Evolutionary conservation across 2,113 vertebrate species (phyloP), one percentile per base, ranked within the genome.

Genomic region (Larimichthys crocea): DNA sequence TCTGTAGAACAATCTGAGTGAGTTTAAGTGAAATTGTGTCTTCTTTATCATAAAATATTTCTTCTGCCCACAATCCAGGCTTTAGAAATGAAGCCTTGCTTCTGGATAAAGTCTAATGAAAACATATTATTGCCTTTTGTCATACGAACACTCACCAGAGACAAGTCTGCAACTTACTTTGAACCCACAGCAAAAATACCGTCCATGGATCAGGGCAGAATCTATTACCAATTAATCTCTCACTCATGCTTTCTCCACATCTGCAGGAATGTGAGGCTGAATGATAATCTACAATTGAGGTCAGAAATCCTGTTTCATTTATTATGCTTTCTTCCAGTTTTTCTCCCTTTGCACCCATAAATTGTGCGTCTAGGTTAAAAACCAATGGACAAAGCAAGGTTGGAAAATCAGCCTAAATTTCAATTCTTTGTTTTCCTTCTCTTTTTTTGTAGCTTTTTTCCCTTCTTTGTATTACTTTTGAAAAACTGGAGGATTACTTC

Each of bases 231-330:
- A 73, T 79, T 74, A 79, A 81, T 90, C 85, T 85, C 35, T 69
- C 59, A 61, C 26, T 76, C 62, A 63, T 70, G 76, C 57, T 65
- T 80, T 44, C n/a, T 82, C 29, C 31, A 61, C 67, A 50, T 74
- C 64, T 82, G 55, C 59, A 89, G 78, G 75, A 90, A 90, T 86
- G 80, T 67, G 50, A 44, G 31, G 4, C 71, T 76, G 67, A 72
- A 68, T 52, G 17, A n/a, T 67, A 82, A 82, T 83, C 72, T 76
- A 65, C 76, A 82, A 75, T 68, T 77, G 60, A 74, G 74, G 68
- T 88, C 77, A 82, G 46, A 77, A 85, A 73, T 79, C 44, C 63
- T 68, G 62, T 24, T 72, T 78, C 19, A 57, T 56, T 42, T 74
- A 74, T 83, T 52, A 26, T 72, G 24, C 29, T 52, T 64, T 86